These are phyloP conservation scores for Coryphaenoides rupestris DNA, from an alignment of 2,113 vertebrate genomes.

Conservation along the genomic window DNA sequence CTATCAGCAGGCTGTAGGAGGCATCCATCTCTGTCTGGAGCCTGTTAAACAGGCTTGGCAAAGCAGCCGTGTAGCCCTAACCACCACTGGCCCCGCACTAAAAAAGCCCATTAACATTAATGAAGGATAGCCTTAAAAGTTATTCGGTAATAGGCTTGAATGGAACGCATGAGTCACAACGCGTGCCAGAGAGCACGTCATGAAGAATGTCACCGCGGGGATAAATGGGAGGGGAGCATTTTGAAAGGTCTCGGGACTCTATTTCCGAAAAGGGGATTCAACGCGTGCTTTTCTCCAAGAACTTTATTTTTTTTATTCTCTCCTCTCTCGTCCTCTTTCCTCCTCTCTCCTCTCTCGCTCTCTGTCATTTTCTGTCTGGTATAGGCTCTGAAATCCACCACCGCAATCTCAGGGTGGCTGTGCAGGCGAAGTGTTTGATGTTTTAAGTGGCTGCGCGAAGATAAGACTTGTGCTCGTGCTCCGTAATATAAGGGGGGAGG, in stretches of 20 bases:
- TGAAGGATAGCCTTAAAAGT: conserved; percentile 77
- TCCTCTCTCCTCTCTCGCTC: too few relatives aligned
- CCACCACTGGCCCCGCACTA: conserved; percentile 75
- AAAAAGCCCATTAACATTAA: conserved; percentile 76
- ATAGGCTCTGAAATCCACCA: conserved; percentile 27
- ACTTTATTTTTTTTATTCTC: background rate
- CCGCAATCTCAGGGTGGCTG: conserved; percentile 33
- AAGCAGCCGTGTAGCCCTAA: conserved; percentile 75
- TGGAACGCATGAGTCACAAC: conserved; percentile 72
- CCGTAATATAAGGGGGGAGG: conserved; percentile 17
- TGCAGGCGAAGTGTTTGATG: conserved; percentile 48
- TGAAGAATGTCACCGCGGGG: conserved; percentile 63
- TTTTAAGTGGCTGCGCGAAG: conserved; percentile 58
- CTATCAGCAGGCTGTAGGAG: conserved; percentile 63
- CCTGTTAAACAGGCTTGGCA: conserved; percentile 76
- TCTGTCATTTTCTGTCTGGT: too few relatives aligned
- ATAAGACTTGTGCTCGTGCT: conserved; percentile 56
- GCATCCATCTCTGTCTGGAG: conserved; percentile 71
- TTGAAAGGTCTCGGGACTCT: conserved; percentile 48
- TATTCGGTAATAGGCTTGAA: conserved; percentile 70
- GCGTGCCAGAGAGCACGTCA: conserved; percentile 67
- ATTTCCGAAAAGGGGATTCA: conserved; percentile 34
- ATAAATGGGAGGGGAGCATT: conserved; percentile 62
- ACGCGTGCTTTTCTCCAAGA: conserved; percentile 24
- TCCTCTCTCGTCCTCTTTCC: too few relatives aligned